Base-by-base conservation (phyloP, 2,797 vertebrate genomes). In the Tokudaia muenninki region DNA sequence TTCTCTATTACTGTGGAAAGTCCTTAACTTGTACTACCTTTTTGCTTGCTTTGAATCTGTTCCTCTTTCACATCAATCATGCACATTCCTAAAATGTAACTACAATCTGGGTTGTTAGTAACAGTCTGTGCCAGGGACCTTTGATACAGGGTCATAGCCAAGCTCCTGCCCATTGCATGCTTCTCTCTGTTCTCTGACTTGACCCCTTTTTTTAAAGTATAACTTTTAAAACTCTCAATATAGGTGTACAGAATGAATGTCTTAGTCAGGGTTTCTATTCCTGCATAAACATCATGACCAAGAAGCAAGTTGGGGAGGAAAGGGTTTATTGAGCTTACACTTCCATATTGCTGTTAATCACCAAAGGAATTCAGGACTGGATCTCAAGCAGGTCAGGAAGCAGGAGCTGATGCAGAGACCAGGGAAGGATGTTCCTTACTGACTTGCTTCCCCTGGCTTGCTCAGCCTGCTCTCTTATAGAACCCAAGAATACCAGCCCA, bases 1-100 rank as follows among this genome's bases (percentile, higher is more conserved):
- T 86, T 34, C 41, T 5, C 47, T 90, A 11, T 31, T 86, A 7
- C 55, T 94, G 21, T 80, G 52, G 22, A 75, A 77, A 67, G 9
- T 3, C 12, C 3, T 16, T 22, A 21, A 0, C 2, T 8, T 16
- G 1, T 6, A 29, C 3, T 6, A 3, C 37, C 24, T 6, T 21
- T 75, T 22, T 29, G 1, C n/a, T 55, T 79, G 37, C 22, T 11
- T 29, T 90, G 55, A 0, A 1, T 17, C 5, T 10, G 83, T 1
- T 79, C 9, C 12, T 74, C 14, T 50, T 41, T 77, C 29, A 67
- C 17, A 17, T 47, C 12, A 50, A 4, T 82, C 14, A 57, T 44
- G 2, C 13, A 16, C 34, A 17, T 22, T 50, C 19, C 61, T 72
- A 74, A 87, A 72, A 86, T 41, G 22, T 6, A 80, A 13, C 24